Evolutionary conservation across 1,140 invertebrate species (phyloP).

Genomic region (Fopius arisanus): DNA sequence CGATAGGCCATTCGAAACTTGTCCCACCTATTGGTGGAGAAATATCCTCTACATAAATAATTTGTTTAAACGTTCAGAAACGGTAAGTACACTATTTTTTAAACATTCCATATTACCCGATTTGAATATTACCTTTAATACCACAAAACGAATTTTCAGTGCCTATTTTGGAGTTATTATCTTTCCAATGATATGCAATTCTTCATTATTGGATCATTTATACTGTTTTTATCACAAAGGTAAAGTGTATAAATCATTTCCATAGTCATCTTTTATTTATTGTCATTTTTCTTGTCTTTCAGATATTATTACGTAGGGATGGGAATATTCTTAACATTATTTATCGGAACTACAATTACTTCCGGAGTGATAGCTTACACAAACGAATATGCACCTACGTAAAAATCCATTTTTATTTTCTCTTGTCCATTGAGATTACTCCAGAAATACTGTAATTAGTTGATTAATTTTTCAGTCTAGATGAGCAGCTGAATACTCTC

Average conservation of each 20-base stretch:
- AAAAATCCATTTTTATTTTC: not conserved
- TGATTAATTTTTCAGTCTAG: slow-evolving; percentile 44
- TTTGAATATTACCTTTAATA: too few species aligned
- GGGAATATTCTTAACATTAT: not conserved
- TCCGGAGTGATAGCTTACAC: not conserved
- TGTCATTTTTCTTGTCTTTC: not conserved
- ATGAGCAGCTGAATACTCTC: slow-evolving; percentile 54
- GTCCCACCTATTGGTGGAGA: slow-evolving; percentile 71
- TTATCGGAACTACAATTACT: not conserved
- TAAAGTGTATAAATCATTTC: not conserved
- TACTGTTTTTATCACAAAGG: slow-evolving; percentile 66
- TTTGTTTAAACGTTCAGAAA: slow-evolving; percentile 63
- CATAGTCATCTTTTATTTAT: not conserved
- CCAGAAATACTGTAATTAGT: not conserved
- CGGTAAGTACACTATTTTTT: slow-evolving; percentile 46
- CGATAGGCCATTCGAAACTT: slow-evolving; percentile 63
- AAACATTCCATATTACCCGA: not conserved
- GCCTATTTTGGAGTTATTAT: slow-evolving; percentile 85
- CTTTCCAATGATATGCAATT: slow-evolving; percentile 84
- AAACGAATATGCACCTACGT: not conserved
- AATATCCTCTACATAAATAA: slow-evolving; percentile 73
- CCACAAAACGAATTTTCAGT: slow-evolving; percentile 58
- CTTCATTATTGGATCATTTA: slow-evolving; percentile 67
- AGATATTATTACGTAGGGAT: not conserved
- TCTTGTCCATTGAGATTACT: not conserved